Conservation (phyloP, 2,797 vertebrate species). For the Myiotriccus ornatus region DNA sequence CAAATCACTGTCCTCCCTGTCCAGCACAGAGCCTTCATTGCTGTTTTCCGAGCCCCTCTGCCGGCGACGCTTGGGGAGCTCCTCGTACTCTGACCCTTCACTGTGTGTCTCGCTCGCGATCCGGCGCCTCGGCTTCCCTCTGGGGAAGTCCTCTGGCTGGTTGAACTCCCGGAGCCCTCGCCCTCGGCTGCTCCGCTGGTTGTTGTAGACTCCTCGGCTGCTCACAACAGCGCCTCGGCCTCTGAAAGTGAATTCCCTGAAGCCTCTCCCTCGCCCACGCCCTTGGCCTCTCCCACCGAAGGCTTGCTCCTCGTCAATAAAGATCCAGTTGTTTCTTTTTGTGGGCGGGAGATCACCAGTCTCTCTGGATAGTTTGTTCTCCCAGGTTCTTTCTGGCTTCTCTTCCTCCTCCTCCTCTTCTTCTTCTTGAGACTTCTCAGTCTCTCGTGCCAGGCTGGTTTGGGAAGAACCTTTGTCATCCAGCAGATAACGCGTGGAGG, state of each 20-base stretch:
- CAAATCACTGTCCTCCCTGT: conserved; percentile 76
- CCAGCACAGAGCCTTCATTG: conserved; percentile 67
- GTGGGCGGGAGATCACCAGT: conserved; percentile 79
- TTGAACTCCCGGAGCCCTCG: conserved; percentile 83
- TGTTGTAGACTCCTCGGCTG: conserved; percentile 66
- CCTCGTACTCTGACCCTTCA: conserved; percentile 94
- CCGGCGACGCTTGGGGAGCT: conserved; percentile 92
- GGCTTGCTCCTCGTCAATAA: conserved; percentile 96
- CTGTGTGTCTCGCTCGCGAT: conserved; percentile 96
- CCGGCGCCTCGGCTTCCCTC: conserved; percentile 87
- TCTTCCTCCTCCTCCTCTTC: conserved; percentile 78
- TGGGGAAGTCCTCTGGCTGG: conserved; percentile 86
- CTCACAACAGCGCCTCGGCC: conserved; percentile 72
- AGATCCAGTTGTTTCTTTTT: conserved; percentile 96
- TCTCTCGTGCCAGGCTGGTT: conserved; percentile 53
- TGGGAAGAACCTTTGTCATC: conserved; percentile 80
- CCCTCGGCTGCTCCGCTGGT: conserved; percentile 79
- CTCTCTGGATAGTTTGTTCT: conserved; percentile 80
- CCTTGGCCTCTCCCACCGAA: conserved; percentile 87
- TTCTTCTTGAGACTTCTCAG: conserved; percentile 76
- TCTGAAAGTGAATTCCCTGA: conserved; percentile 89
- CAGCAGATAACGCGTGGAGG: conserved; percentile 8
- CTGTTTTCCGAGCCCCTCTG: conserved; percentile 88
- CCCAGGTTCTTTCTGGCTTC: conserved; percentile 81
- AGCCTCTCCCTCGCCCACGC: conserved; percentile 85